Evolutionary conservation across 1,140 invertebrate genomes (phyloP).

Genomic region (Bombus impatiens): DNA sequence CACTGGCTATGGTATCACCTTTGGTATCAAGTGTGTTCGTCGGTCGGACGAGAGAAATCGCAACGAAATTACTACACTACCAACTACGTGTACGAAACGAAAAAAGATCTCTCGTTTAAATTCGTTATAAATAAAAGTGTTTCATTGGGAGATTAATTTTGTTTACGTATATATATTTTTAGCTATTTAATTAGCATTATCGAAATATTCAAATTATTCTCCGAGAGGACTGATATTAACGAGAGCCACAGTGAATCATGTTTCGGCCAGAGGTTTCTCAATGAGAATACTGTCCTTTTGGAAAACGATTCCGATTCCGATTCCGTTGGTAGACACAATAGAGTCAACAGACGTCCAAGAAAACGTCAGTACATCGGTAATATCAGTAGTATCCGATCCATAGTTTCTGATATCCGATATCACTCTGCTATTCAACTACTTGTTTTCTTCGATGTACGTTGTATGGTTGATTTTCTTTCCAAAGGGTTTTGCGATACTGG

Average conservation of each 20-base stretch:
- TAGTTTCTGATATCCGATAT: neutral
- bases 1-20: conserved; percentile 32
- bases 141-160: neutral
- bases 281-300: neutral
- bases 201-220: neutral
- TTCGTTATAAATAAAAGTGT: neutral
- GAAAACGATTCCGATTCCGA: neutral
- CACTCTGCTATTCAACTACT: no score
- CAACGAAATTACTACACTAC: neutral
- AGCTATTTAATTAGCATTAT: neutral
- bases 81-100: neutral
- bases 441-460: no score
- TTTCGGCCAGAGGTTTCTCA: neutral
- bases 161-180: no score
- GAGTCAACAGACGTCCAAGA: neutral
- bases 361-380: neutral
- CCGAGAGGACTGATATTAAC: neutral
- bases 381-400: neutral
- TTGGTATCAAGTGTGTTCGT: conserved; percentile 20
- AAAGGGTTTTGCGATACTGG: no score
- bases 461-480: no score
- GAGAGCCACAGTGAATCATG: neutral
- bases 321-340: neutral
- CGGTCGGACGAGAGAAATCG: conserved; percentile 9
- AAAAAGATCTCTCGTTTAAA: no score